Evolutionary conservation across 2,888 invertebrate genomes (phyloP), one percentile per base, ranked within the genome.

Genomic region (Gymnocheta viridis): DNA sequence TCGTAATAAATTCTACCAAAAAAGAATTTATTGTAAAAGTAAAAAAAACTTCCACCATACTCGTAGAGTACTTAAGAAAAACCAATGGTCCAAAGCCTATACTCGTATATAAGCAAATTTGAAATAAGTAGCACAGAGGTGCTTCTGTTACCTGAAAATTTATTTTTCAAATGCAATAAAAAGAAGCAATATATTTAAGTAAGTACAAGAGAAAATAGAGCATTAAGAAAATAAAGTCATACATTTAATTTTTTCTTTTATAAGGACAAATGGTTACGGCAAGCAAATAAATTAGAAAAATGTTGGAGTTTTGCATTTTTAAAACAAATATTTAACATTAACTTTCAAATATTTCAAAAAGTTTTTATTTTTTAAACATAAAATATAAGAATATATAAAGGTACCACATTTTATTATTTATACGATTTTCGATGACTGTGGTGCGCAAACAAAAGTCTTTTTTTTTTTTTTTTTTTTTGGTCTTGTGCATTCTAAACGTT

Each of bases 1-100:
- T 49, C 35, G 6, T 49, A 22, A 67, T 67, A 67, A 51, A 67
- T 67, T 51, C 17, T 22, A n/a, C 1, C 14, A 19, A 32, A 19
- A 56, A 56, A 14, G n/a, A 67, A 47, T 66, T 66, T 66, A 66
- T 66, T 66, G 29, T 19, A n/a, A 67, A 51, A 51, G 24, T 35
- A 19, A 29, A 49, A 19, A 49, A 49, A 66, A 66, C 49, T 29
- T 22, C 14, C 32, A 32, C 19, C n/a, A 9, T 1, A 22, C 2
- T 6, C 2, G n/a, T 49, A 19, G 29, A 12, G n/a, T 19, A 49
- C 5, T 19, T 17, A 32, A 14, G 14, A 22, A 27, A 64, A 49
- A 14, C 47, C 49, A 51, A 35, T 67, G 35, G 49, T 35, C 67
- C 49, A 51, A 19, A 67, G 66, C 66, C 66, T 66, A 66, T 32